These are phyloP conservation scores for Drosophila quadrilineata DNA, from an alignment of 1,140 invertebrate species.

Conservation along the genomic window DNA sequence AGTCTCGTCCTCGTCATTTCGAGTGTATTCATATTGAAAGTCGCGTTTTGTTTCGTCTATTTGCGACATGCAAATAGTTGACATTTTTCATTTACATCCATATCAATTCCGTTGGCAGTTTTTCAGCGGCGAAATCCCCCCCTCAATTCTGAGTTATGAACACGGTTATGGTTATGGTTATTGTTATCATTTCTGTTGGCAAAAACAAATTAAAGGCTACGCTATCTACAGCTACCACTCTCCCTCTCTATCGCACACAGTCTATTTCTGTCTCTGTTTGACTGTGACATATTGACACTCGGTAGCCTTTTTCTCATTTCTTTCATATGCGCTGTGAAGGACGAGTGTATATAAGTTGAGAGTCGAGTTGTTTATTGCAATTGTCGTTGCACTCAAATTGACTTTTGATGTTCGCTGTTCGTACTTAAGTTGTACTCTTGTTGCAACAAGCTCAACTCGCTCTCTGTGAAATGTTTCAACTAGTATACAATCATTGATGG, in stretches of 20 bases:
- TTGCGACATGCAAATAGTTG: slow-evolving; percentile 61
- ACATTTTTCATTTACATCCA: slow-evolving; percentile 77
- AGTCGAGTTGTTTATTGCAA: slow-evolving; percentile 25
- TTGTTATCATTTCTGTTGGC: slow-evolving; percentile 33
- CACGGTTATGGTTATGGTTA: slow-evolving; percentile 57
- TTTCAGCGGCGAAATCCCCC: slow-evolving; percentile 39
- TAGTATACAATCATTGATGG: slow-evolving; percentile 41
- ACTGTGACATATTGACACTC: slow-evolving; percentile 61
- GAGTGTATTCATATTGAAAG: slow-evolving; percentile 17
- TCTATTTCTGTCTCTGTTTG: neutral
- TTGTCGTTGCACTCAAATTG: slow-evolving; percentile 44
- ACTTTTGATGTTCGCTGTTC: slow-evolving; percentile 62
- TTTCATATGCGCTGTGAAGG: slow-evolving; percentile 14
- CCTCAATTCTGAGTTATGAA: slow-evolving; percentile 15
- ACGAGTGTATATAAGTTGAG: neutral
- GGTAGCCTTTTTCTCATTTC: slow-evolving; percentile 43
- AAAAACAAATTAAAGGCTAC: slow-evolving; percentile 56
- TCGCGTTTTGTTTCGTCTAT: slow-evolving; percentile 11
- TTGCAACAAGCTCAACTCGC: too few relatives aligned
- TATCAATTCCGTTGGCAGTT: slow-evolving; percentile 66
- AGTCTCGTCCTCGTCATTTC: slow-evolving; percentile 7
- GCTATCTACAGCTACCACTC: neutral
- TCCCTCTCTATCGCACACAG: neutral
- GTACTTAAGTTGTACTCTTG: slow-evolving; percentile 32
- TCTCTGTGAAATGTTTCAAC: slow-evolving; percentile 8